phyloP scores from a whole-genome alignment of 2,888 invertebrate genomes.

The Sphaerophoria rueppellii region DNA sequence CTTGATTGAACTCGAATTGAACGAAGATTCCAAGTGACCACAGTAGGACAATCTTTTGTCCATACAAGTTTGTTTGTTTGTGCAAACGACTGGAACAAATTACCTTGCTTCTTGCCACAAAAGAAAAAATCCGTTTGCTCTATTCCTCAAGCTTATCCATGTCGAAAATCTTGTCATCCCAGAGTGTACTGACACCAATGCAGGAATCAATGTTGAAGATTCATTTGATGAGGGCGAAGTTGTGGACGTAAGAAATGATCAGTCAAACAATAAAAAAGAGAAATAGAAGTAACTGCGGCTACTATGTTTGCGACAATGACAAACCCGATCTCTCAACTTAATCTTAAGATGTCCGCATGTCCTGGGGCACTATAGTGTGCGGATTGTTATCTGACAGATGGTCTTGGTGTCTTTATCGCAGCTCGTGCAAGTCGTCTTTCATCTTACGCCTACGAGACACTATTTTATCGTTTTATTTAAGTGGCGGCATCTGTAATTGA shows the following conservation, averaged over 20 bases:
- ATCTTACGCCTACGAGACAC: constrained; percentile 40
- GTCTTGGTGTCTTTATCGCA: constrained; percentile 60
- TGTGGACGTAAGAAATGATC: constrained; percentile 28
- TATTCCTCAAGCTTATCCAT: constrained; percentile 50
- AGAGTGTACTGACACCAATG: constrained; percentile 13
- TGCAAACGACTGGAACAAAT: constrained; percentile 65
- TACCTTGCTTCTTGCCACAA: constrained; percentile 41
- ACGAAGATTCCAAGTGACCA: constrained; percentile 55
- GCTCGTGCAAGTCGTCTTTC: constrained; percentile 37
- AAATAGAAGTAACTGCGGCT: neutral
- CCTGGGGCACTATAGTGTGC: constrained; percentile 42
- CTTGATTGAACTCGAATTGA: constrained; percentile 40
- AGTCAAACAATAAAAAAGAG: constrained; percentile 23
- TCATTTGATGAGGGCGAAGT: neutral
- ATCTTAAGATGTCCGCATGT: constrained; percentile 48
- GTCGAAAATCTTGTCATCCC: constrained; percentile 62
- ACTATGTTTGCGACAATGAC: constrained; percentile 42
- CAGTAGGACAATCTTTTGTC: constrained; percentile 38
- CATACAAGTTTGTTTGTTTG: constrained; percentile 40
- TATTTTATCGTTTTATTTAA: constrained; percentile 15
- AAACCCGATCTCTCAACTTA: constrained; percentile 50
- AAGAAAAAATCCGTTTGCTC: constrained; percentile 48
- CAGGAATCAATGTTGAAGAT: neutral
- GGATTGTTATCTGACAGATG: constrained; percentile 67
- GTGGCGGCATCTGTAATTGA: constrained; percentile 11